Evolutionary conservation across 2,113 vertebrate species (phyloP), one percentile per base, ranked within the genome.

Genomic region (Notothenia coriiceps): DNA sequence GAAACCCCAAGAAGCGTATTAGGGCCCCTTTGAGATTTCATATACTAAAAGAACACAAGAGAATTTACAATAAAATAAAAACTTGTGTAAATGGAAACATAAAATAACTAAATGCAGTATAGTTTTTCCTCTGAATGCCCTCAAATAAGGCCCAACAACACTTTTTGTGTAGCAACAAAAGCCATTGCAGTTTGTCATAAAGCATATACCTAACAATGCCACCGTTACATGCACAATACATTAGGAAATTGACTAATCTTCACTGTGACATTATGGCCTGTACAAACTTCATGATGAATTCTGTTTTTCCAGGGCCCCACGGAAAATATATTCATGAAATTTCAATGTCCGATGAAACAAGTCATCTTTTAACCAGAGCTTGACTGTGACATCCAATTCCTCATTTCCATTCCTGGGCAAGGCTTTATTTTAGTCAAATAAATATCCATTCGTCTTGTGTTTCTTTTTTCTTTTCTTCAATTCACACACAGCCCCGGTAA

Each of bases 241-340:
- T 93, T 92, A 93, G 87, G 81, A 91, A 87, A 91, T 84, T 91
- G 91, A 96, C 82, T 92, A 94, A 95, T 95, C 92, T 91, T 76
- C 66, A 71, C 73, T 70, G 89, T 94, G 93, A 93, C 93, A 94
- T 95, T 94, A 92, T 70, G 80, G 90, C 88, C 91, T 74, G 86
- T 86, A 87, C 86, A 90, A 91, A 94, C 89, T 92, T 93, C 76
- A 92, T 95, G 92, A 95, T 94, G 74, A 93, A 94, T 95, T 94
- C 81, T 88, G 89, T 93, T 93, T 91, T 94, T 90, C 88, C 40
- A 50, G 67, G 83, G 67, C 86, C 83, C 82, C 84, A 86, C 62
- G 84, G 89, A 90, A 94, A 95, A 95, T 95, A 93, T 96, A 96
- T 96, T 95, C 93, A 96, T 95, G 93, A 95, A 95, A 94, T 96